These are phyloP conservation scores for Epinotia nisella DNA, from an alignment of 2,888 invertebrate genomes.

Conservation along the genomic window DNA sequence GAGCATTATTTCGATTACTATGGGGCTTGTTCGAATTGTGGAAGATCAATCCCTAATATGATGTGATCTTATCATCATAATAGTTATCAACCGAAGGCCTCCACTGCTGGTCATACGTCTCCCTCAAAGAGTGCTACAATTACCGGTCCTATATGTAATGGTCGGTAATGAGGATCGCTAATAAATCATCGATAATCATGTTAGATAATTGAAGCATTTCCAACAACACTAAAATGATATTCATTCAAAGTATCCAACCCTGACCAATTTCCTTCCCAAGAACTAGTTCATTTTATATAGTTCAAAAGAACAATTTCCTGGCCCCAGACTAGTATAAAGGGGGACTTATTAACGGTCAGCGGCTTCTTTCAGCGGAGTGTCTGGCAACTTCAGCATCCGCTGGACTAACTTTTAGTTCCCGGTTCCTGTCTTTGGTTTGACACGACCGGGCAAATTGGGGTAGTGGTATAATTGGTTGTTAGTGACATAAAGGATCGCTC, in stretches of 20 bases:
- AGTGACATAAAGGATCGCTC: background rate
- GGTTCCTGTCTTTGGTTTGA: constrained; percentile 15
- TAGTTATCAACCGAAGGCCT: too few relatives aligned
- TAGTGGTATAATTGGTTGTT: background rate
- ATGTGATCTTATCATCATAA: too few relatives aligned
- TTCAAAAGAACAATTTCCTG: constrained; percentile 17
- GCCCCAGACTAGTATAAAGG: constrained; percentile 21
- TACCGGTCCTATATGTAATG: too few relatives aligned
- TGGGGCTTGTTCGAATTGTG: too few relatives aligned
- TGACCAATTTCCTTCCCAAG: constrained; percentile 4
- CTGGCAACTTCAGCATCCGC: constrained; percentile 19
- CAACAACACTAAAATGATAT: background rate
- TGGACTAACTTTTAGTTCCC: constrained; percentile 28
- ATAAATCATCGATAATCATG: too few relatives aligned
- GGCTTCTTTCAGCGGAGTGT: constrained; percentile 31
- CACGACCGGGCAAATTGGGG: background rate
- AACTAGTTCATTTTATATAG: background rate
- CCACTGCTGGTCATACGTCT: too few relatives aligned
- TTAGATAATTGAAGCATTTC: too few relatives aligned
- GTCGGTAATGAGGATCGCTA: too few relatives aligned
- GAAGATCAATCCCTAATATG: too few relatives aligned
- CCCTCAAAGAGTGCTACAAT: too few relatives aligned
- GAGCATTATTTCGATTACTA: too few relatives aligned
- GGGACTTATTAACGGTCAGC: constrained; percentile 39
- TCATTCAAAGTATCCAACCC: background rate